Base-by-base conservation (phyloP, 2,113 vertebrate genomes). In the rabbit (Oryctolagus cuniculus) region DNA sequence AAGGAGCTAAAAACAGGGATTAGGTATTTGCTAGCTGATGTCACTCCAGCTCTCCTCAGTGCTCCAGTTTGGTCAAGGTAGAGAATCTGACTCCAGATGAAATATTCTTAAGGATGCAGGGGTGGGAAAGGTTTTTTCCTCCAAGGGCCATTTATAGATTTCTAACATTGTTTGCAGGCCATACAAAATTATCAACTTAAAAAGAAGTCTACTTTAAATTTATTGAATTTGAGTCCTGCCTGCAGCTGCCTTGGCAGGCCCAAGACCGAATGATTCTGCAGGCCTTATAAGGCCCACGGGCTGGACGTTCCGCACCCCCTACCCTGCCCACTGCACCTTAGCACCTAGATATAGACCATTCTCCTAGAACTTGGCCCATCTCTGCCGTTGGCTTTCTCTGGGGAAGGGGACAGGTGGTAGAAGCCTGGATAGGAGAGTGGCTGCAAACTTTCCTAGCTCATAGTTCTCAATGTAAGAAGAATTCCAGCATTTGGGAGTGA, bases 391-490 rank as follows among this genome's bases (percentile, higher is more conserved):
- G 34, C 89, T 75, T 87, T 93, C 58, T 89, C 78, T 9, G 25
- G 11, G 51, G 17, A 53, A 87, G 34, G 17, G 22, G 22, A 63
- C 44, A 10, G 70, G 21, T 31, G 10, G 66, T 81, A 63, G 25
- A 78, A 17, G 55, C 36, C 72, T 89, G 12, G 21, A 9, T 27
- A 58, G 38, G 51, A 25, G 5, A 55, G 13, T 21, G 61, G 27
- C 49, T 78, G 31, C 36, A 72, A 91, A 24, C 6, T 90, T 31
- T 88, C 58, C 12, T 81, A 51, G 69, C 31, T 63, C 49, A 55
- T n/a, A 58, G 49, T 51, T 78, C 67, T 73, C 66, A 67, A 53
- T 49, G 21, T 72, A 87, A 85, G 61, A 93, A 87, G 75, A 70
- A 86, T 29, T 22, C 16, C 51, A 1, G 38, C n/a, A 91, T 38